Evolutionary conservation across 2,113 vertebrate genomes (phyloP).

Genomic region (Mohoua ochrocephala): DNA sequence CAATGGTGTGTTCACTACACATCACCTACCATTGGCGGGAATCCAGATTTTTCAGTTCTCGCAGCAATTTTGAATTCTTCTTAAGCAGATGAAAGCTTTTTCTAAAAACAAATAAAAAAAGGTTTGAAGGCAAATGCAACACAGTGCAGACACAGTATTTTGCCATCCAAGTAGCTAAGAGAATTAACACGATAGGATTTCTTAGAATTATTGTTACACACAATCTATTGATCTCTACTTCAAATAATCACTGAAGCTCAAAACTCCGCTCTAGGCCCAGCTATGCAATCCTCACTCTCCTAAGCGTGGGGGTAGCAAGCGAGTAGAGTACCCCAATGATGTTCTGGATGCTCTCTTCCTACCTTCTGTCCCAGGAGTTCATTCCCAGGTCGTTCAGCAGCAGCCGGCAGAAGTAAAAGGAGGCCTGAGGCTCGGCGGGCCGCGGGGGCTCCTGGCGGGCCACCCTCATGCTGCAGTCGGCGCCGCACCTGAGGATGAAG

Average conservation of each 20-base stretch:
- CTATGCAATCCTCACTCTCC: rapidly evolving
- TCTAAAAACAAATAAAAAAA: conserved; percentile 64
- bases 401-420: conserved; percentile 94
- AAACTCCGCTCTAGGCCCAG: background rate
- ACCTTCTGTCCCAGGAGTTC: conserved; percentile 99
- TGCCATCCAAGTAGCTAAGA: background rate
- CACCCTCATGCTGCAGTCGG: conserved; percentile 68
- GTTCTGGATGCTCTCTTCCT: background rate
- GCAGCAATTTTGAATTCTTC: conserved; percentile 96
- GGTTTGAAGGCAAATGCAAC: background rate
- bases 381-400: conserved; percentile 92
- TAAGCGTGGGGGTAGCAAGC: rapidly evolving
- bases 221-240: no score
- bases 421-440: conserved; percentile 82
- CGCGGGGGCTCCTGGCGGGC: conserved; percentile 75
- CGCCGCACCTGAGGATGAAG: conserved; percentile 69
- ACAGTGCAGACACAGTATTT: background rate
- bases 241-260: background rate
- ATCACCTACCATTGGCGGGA: conserved; percentile 92
- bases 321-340: rapidly evolving
- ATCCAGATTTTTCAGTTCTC: conserved; percentile 97
- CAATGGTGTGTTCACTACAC: background rate
- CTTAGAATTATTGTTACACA: background rate
- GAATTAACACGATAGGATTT: rapidly evolving
- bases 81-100: conserved; percentile 97